Conservation (phyloP, 2,113 vertebrate genomes). For the Conger conger region DNA sequence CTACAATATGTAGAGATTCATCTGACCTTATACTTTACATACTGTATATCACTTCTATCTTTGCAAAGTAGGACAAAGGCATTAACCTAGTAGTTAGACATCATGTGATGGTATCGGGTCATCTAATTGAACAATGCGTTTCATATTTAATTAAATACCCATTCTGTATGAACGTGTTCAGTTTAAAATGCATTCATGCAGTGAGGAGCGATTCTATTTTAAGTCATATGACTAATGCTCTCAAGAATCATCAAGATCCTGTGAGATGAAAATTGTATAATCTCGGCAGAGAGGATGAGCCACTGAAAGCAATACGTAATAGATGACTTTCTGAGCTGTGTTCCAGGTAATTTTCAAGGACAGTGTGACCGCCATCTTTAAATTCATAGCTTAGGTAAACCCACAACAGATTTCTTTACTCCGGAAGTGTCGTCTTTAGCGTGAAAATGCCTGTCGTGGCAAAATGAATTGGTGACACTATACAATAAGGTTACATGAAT, state of each 20-base stretch:
- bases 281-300: neutral
- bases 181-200: neutral
- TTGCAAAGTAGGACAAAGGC: neutral
- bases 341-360: neutral
- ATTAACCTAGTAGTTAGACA: neutral
- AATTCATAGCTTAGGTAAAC: neutral
- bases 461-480: too few species aligned
- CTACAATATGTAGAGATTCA: too few species aligned
- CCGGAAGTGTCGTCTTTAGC: neutral
- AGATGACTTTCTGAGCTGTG: neutral
- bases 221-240: constrained; percentile 6
- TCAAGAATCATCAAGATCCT: neutral
- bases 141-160: neutral
- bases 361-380: neutral
- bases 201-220: constrained; percentile 9
- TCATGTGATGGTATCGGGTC: neutral
- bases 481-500: too few species aligned
- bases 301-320: constrained; percentile 8
- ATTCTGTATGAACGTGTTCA: neutral
- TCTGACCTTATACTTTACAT: neutral
- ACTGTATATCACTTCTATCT: neutral
- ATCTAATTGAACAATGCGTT: neutral
- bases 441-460: neutral
- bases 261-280: neutral
- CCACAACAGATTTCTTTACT: neutral